Base-by-base conservation (phyloP, 2,113 vertebrate genomes). In the Albula goreensis region DNA sequence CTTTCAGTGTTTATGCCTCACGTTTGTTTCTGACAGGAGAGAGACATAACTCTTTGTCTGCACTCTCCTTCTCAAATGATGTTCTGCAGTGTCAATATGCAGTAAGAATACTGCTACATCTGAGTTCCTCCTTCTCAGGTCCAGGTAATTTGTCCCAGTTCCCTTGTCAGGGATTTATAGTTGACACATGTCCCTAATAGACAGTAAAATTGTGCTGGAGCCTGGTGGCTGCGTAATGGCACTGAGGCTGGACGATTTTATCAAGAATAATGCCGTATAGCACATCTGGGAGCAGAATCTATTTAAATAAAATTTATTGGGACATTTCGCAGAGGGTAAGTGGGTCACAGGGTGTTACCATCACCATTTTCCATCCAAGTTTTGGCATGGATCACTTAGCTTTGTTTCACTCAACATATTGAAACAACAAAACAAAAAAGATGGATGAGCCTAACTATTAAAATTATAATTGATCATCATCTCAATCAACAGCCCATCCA, bases 121-220 rank as follows among this genome's bases (percentile, higher is more conserved):
- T 22, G 50, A 81, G 22, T 53, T 3, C 49, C 50, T 81, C 2
- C 5, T 17, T 77, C 53, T 78, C 70, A 84, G 70, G 25, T 84
- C 13, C 0, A 74, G 25, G 70, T 22, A 56, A 84, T 84, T 78
- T 56, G 25, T 56, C 51, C 51, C 51, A 56, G 70, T 53, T 84
- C 25, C 70, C 70, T 49, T 17, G 70, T 84, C 70, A 84, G 31
- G 19, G 80, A 82, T 56, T 82, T 82, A n/a, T 25, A 82, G 50
- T 70, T 84, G 83, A 22, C 66, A 78, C 8, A 51, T 22, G 70
- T 84, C 51, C n/a, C 80, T 82, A 82, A 82, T 53, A 82, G 80
- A 82, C 80, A 31, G 80, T 82, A 53, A 80, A 80, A 50, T 41
- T 41, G 74, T 31, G 2, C 70, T 77, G 66, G n/a, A 53, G 83